Evolutionary conservation across 1,140 invertebrate genomes (phyloP).

Genomic region (Papilio xuthus): DNA sequence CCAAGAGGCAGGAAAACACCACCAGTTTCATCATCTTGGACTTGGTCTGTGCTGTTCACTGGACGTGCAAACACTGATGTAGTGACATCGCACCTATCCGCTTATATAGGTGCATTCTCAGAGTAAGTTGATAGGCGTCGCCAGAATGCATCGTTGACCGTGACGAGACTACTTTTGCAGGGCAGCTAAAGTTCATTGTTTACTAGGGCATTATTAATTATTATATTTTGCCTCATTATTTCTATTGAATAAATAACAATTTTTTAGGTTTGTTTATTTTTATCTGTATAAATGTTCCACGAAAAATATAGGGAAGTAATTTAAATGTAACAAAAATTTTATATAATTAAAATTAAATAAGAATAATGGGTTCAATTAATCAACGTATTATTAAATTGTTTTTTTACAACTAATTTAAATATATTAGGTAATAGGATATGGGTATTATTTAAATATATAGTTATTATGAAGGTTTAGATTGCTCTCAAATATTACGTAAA

Average conservation of each 20-base stretch:
- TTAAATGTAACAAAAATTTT: no score
- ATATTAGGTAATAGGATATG: no score
- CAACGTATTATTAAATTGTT: no score
- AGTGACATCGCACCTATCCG: slow-evolving; percentile 37
- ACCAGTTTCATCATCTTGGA: slow-evolving; percentile 80
- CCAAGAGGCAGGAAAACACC: slow-evolving; percentile 81
- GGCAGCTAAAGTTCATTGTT: slow-evolving; percentile 46
- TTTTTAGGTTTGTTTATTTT: no score
- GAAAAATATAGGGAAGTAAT: no score
- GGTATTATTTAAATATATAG: no score
- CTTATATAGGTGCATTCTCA: slow-evolving; percentile 61
- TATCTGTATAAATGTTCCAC: no score
- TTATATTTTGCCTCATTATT: slow-evolving; percentile 34
- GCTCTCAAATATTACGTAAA: no score
- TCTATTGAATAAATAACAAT: slow-evolving; percentile 7
- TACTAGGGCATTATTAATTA: slow-evolving; percentile 35
- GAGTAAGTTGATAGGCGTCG: slow-evolving; percentile 49
- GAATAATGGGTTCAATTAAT: no score
- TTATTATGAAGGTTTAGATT: no score
- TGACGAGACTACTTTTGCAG: slow-evolving; percentile 63
- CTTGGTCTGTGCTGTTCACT: slow-evolving; percentile 73
- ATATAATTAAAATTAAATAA: no score
- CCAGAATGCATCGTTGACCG: slow-evolving; percentile 60
- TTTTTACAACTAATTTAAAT: no score
- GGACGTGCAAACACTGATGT: slow-evolving; percentile 62